phyloP scores from a whole-genome alignment of 2,113 vertebrate species.

The Acanthochromis polyacanthus region DNA sequence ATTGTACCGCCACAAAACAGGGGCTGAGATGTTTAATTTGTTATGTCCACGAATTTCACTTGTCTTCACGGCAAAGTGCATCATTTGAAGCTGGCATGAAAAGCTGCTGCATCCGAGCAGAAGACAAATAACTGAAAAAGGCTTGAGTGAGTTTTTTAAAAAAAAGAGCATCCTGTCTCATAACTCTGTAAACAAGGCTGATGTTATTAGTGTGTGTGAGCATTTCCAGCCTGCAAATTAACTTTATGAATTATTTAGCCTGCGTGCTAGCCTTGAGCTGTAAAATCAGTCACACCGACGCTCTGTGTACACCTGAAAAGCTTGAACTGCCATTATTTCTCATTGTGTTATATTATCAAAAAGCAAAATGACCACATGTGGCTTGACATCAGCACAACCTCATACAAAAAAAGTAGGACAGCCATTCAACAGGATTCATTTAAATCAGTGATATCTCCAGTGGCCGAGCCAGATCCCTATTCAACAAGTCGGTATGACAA shows the following conservation, averaged over 20 bases:
- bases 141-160: background rate
- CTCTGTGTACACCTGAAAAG: conserved; percentile 38
- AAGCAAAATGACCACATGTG: conserved; percentile 37
- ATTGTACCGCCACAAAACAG: background rate
- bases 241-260: conserved; percentile 67
- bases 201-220: conserved; percentile 51
- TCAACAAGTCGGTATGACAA: conserved; percentile 56
- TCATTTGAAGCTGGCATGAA: background rate
- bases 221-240: conserved; percentile 56
- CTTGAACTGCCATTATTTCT: conserved; percentile 37
- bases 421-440: conserved; percentile 3
- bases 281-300: conserved; percentile 53
- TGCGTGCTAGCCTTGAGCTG: conserved; percentile 41
- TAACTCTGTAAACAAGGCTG: conserved; percentile 35
- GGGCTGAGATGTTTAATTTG: background rate
- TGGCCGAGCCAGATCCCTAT: conserved; percentile 25
- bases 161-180: conserved; percentile 16
- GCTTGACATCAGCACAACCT: conserved; percentile 24
- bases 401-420: conserved; percentile 18
- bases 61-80: background rate
- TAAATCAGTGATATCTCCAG: conserved; percentile 28
- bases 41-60: background rate
- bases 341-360: conserved; percentile 28
- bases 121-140: background rate
- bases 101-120: conserved; percentile 12